Conservation (phyloP, 2,888 invertebrate species). For the Chymomyza amoena region DNA sequence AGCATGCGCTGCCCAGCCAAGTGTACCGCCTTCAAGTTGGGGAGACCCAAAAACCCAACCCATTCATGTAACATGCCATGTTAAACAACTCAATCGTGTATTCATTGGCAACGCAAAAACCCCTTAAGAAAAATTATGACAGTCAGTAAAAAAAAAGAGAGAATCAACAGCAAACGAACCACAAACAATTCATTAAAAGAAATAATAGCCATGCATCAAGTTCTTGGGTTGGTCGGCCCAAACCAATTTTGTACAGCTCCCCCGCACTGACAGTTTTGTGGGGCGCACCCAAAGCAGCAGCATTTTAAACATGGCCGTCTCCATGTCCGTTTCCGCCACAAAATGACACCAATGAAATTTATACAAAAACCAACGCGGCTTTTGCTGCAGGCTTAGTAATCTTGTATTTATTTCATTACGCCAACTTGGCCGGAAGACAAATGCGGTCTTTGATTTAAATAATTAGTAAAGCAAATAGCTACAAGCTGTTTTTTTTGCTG, state of each 20-base stretch:
- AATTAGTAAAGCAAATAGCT: conserved; percentile 75
- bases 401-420: conserved; percentile 70
- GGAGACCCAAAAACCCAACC: not conserved
- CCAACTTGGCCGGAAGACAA: conserved; percentile 39
- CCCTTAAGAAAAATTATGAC: conserved; percentile 43
- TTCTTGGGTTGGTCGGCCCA: conserved; percentile 10
- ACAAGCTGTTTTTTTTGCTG: conserved; percentile 63
- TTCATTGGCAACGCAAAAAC: conserved; percentile 32
- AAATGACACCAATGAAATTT: conserved; percentile 72
- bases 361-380: conserved; percentile 31
- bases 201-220: conserved; percentile 60
- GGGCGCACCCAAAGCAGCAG: conserved; percentile 26
- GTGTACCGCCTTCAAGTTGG: not conserved
- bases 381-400: conserved; percentile 56
- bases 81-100: conserved; percentile 64
- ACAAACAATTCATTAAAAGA: conserved; percentile 73
- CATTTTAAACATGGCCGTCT: conserved; percentile 68
- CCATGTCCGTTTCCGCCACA: conserved; percentile 74
- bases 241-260: not conserved
- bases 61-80: conserved; percentile 61
- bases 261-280: conserved; percentile 48
- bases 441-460: conserved; percentile 68
- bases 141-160: conserved; percentile 8
- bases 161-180: conserved; percentile 28
- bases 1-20: not conserved